These are phyloP conservation scores for Sebastes matsubarae DNA, from an alignment of 2,797 vertebrate species.

Conservation along the genomic window DNA sequence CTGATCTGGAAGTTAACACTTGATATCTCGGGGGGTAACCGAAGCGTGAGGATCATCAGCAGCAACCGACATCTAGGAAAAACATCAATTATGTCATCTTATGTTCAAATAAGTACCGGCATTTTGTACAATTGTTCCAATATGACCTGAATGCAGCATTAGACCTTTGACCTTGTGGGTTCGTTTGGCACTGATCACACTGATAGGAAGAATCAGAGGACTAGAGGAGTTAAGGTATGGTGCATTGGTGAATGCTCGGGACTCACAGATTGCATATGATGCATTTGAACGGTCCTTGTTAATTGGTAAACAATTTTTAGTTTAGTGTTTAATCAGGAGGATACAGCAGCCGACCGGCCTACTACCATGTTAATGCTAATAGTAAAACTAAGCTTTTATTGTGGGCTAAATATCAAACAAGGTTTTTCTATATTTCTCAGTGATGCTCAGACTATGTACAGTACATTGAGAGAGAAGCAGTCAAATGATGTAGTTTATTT, in stretches of 20 bases:
- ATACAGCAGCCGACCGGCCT: slow-evolving; percentile 5
- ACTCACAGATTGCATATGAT: slow-evolving; percentile 42
- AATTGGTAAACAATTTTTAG: slow-evolving; percentile 44
- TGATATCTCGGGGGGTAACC: not conserved
- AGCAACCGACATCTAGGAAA: not conserved
- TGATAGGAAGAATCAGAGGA: slow-evolving; percentile 32
- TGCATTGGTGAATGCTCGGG: slow-evolving; percentile 32
- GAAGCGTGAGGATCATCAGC: not conserved
- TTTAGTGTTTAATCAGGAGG: slow-evolving; percentile 21
- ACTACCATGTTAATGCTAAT: slow-evolving; percentile 12
- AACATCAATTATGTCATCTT: not conserved
- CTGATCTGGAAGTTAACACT: not conserved
- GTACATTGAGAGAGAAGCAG: slow-evolving; percentile 49
- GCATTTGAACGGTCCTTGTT: slow-evolving; percentile 40
- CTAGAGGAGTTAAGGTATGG: slow-evolving; percentile 6
- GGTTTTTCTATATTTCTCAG: slow-evolving; percentile 22
- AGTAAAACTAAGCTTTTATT: slow-evolving; percentile 15
- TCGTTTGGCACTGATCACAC: slow-evolving; percentile 43
- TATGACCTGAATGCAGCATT: slow-evolving; percentile 45
- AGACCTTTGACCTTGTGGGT: slow-evolving; percentile 41
- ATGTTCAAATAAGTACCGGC: not conserved
- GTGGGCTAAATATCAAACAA: slow-evolving; percentile 43
- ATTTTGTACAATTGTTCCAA: slow-evolving; percentile 5
- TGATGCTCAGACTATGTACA: slow-evolving; percentile 50
- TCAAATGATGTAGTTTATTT: slow-evolving; percentile 37